phyloP scores from a whole-genome alignment of 1,140 invertebrate species.

The Zaprionus ornatus region DNA sequence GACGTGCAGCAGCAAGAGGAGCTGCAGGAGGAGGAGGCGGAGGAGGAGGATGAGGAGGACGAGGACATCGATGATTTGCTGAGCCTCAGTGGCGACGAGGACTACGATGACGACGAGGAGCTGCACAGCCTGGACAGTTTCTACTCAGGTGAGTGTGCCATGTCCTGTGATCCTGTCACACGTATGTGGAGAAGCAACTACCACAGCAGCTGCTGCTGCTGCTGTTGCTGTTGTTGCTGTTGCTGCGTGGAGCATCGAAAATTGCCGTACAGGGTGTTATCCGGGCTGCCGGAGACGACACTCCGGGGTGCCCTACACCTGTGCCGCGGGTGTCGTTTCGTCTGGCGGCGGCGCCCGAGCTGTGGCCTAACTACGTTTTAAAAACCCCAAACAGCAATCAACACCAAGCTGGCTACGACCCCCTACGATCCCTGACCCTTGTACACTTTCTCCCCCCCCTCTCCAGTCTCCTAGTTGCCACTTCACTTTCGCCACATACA shows the following conservation, averaged over 20 bases:
- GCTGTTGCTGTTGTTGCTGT: background rate
- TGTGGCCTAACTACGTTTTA: conserved; percentile 83
- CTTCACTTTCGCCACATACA: conserved; percentile 64
- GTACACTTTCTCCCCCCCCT: background rate
- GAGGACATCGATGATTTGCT: conserved; percentile 53
- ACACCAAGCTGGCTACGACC: conserved; percentile 68
- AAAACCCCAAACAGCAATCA: conserved; percentile 84
- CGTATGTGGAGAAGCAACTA: background rate
- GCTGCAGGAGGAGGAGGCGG: conserved; percentile 7
- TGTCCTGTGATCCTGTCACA: conserved; percentile 15
- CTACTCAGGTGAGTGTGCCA: conserved; percentile 52
- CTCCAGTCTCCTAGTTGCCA: conserved; percentile 9
- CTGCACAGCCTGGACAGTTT: conserved; percentile 8
- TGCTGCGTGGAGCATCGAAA: conserved; percentile 65
- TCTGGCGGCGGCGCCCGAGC: conserved; percentile 53
- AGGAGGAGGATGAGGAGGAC: conserved; percentile 19
- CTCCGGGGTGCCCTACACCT: conserved; percentile 84
- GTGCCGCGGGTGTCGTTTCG: conserved; percentile 83
- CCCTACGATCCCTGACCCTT: background rate
- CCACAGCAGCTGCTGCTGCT: background rate
- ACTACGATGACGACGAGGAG: conserved; percentile 57
- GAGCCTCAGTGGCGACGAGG: conserved; percentile 67
- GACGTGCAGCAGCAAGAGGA: conserved; percentile 1
- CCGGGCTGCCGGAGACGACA: conserved; percentile 81
- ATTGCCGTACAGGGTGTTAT: conserved; percentile 83